Evolutionary conservation across 2,888 invertebrate species (phyloP).

Genomic region (Metopia argyrocephala): DNA sequence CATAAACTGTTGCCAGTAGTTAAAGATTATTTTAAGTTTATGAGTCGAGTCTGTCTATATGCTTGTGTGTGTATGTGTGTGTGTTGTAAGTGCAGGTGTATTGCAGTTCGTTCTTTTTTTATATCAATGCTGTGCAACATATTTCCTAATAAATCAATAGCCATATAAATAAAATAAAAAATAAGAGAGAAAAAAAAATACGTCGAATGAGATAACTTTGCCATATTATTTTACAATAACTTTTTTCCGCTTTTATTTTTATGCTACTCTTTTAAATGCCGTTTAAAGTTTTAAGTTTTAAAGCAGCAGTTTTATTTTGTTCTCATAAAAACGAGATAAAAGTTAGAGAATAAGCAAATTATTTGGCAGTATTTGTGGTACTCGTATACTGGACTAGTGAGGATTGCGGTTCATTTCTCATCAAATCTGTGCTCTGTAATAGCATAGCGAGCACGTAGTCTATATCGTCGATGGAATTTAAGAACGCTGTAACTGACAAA

Average conservation of each 20-base stretch:
- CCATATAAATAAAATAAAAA: background rate
- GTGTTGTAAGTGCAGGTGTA: too few species aligned
- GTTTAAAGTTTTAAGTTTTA: background rate
- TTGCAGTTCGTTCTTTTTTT: background rate
- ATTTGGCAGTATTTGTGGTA: too few species aligned
- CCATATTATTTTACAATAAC: background rate
- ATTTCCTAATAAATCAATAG: constrained; percentile 37
- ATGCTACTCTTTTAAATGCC: background rate
- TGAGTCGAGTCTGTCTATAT: background rate
- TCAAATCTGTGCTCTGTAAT: too few species aligned
- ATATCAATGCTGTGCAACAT: background rate
- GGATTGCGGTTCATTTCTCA: too few species aligned
- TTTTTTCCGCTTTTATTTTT: background rate
- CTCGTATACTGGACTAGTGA: too few species aligned
- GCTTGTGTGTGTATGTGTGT: background rate
- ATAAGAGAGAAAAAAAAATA: constrained; percentile 22
- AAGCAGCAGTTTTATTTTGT: background rate
- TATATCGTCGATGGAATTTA: too few species aligned
- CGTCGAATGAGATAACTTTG: constrained; percentile 20
- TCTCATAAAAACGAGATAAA: background rate
- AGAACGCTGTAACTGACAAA: too few species aligned
- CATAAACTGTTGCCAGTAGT: constrained; percentile 22
- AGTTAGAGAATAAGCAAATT: too few species aligned
- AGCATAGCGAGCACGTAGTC: too few species aligned
- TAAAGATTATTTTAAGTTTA: background rate